Evolutionary conservation across 1,140 invertebrate species (phyloP).

Genomic region (Drosophila paulistorum): DNA sequence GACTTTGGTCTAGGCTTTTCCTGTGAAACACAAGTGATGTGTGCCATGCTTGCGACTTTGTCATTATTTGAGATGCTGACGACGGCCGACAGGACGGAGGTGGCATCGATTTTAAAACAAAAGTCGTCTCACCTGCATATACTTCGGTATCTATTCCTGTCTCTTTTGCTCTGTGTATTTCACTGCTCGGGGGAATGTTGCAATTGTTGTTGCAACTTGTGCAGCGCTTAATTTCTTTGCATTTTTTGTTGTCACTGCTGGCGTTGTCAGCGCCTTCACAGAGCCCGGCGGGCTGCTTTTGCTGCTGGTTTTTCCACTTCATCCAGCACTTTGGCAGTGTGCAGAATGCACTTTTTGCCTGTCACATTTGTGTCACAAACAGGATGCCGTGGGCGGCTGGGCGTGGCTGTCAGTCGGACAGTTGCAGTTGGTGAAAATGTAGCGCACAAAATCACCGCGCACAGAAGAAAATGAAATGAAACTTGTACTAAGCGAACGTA

Average conservation of each 20-base stretch:
- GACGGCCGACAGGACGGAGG: neutral
- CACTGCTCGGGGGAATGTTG: slow-evolving; percentile 33
- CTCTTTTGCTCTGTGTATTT: slow-evolving; percentile 10
- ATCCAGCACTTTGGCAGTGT: slow-evolving; percentile 62
- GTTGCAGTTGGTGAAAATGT: slow-evolving; percentile 57
- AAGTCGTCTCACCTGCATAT: slow-evolving; percentile 14
- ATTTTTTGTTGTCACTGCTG: slow-evolving; percentile 68
- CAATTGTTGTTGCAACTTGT: slow-evolving; percentile 63
- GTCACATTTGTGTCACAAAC: slow-evolving; percentile 82
- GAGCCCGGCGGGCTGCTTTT: slow-evolving; percentile 38
- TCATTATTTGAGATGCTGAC: slow-evolving; percentile 45
- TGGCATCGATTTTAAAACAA: slow-evolving; percentile 41
- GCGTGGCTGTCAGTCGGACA: slow-evolving; percentile 44
- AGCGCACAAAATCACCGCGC: slow-evolving; percentile 71
- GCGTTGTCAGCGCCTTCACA: slow-evolving; percentile 57
- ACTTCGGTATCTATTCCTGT: neutral
- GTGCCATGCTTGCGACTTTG: slow-evolving; percentile 28
- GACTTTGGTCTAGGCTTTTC: slow-evolving; percentile 23
- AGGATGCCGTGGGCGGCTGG: slow-evolving; percentile 62
- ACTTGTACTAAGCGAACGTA: slow-evolving; percentile 79
- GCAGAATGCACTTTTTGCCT: slow-evolving; percentile 77
- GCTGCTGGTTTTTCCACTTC: slow-evolving; percentile 66
- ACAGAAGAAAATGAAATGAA: slow-evolving; percentile 77
- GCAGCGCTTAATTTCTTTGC: slow-evolving; percentile 79
- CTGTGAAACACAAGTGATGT: neutral